These are phyloP conservation scores for Gadopsis bispinosus DNA, from an alignment of 2,797 vertebrate species.

Conservation along the genomic window DNA sequence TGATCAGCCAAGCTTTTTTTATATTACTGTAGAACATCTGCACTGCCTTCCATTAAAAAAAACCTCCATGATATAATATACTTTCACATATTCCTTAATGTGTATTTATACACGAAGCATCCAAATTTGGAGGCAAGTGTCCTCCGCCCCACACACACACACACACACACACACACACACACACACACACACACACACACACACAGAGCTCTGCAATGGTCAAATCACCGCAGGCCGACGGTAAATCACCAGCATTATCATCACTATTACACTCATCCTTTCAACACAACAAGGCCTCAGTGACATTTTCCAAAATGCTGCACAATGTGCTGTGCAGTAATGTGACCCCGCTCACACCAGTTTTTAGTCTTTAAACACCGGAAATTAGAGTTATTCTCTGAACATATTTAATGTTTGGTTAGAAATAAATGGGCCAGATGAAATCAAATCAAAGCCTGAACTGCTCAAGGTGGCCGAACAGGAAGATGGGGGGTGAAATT, in stretches of 20 bases:
- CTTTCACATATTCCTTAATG: background rate
- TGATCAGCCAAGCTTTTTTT: background rate
- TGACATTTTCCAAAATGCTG: conserved; percentile 15
- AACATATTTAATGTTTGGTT: conserved; percentile 49
- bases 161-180: too few relatives aligned
- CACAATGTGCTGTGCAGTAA: conserved; percentile 20
- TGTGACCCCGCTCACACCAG: background rate
- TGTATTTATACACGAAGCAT: conserved; percentile 18
- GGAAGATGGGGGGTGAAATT: conserved; percentile 43
- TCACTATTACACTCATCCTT: conserved; percentile 38
- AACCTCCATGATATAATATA: background rate
- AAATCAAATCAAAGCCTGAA: conserved; percentile 48
- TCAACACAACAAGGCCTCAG: conserved; percentile 14
- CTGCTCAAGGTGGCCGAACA: background rate
- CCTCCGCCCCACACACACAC: background rate
- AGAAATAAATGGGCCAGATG: conserved; percentile 25
- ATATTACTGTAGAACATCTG: background rate
- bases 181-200: background rate
- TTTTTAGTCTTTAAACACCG: conserved; percentile 40
- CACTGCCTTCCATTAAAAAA: background rate
- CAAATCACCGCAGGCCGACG: conserved; percentile 20
- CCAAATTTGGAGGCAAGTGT: conserved; percentile 1
- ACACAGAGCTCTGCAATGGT: conserved; percentile 2
- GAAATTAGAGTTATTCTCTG: conserved; percentile 35
- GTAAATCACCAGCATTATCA: conserved; percentile 31